These are phyloP conservation scores for Falco columbarius DNA, from an alignment of 2,797 vertebrate species.

Conservation along the genomic window DNA sequence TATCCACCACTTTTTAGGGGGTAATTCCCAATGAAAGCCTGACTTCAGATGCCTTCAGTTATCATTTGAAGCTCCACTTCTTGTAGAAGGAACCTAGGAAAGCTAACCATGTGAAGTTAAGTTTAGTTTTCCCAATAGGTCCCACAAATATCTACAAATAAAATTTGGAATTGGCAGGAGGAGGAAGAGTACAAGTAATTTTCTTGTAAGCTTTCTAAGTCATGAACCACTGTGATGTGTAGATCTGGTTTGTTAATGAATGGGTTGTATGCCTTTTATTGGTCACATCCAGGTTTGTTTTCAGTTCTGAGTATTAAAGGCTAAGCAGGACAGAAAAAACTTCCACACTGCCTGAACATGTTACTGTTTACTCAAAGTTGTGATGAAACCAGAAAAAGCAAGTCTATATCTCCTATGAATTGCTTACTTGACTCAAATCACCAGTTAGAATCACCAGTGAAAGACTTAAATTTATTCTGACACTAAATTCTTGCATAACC, in stretches of 20 bases:
- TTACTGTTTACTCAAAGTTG: neutral
- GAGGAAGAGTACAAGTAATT: neutral
- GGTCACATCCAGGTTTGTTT: neutral
- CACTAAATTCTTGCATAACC: neutral
- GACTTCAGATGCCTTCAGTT: neutral
- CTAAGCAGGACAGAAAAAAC: neutral
- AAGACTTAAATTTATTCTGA: neutral
- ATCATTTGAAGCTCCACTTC: neutral
- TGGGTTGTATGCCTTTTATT: neutral
- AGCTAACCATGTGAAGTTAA: neutral
- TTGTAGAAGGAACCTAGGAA: neutral
- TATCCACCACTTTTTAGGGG: neutral
- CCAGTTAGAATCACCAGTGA: neutral
- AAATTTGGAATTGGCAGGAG: neutral
- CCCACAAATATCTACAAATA: neutral
- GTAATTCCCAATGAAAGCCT: neutral
- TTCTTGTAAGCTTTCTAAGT: neutral
- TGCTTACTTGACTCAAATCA: neutral
- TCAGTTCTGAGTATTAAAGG: neutral
- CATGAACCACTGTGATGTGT: neutral
- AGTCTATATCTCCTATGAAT: fast-evolving
- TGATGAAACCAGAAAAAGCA: neutral
- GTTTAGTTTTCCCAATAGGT: neutral
- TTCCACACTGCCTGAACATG: neutral
- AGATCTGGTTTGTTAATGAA: neutral